phyloP scores from a whole-genome alignment of 1,140 invertebrate species.

The Drosophila seguyi region DNA sequence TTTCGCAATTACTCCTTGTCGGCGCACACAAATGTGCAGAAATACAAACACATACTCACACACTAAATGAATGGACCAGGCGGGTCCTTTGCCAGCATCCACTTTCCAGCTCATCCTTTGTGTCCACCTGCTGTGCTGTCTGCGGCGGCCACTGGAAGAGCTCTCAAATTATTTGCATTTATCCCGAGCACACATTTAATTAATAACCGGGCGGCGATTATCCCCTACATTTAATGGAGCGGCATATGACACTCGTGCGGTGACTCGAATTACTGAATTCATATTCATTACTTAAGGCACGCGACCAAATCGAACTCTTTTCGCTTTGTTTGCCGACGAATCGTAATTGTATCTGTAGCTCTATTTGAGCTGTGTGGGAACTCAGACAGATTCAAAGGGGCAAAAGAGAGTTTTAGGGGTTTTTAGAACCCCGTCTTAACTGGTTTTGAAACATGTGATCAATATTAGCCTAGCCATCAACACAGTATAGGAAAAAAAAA shows the following conservation, averaged over 20 bases:
- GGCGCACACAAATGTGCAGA: slow-evolving; percentile 8
- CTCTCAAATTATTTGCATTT: slow-evolving; percentile 47
- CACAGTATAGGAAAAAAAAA: not conserved
- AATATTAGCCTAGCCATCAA: not conserved
- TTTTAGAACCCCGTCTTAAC: not conserved
- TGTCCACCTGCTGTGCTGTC: slow-evolving; percentile 33
- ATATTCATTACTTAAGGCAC: slow-evolving; percentile 22
- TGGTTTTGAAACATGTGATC: slow-evolving; percentile 1
- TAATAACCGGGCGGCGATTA: slow-evolving; percentile 43
- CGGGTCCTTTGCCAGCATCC: slow-evolving; percentile 22
- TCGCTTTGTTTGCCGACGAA: slow-evolving; percentile 10
- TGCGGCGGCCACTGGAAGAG: slow-evolving; percentile 15
- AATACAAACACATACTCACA: not conserved
- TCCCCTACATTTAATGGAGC: slow-evolving; percentile 12
- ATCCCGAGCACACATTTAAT: slow-evolving; percentile 47
- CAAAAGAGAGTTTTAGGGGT: not conserved
- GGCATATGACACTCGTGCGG: slow-evolving; percentile 37
- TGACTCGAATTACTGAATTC: slow-evolving; percentile 23
- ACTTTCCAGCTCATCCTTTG: slow-evolving; percentile 28
- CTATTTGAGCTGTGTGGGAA: slow-evolving; percentile 22
- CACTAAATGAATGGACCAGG: slow-evolving; percentile 14
- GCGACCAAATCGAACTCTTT: slow-evolving; percentile 27
- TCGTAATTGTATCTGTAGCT: slow-evolving; percentile 4
- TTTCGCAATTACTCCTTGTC: slow-evolving; percentile 45
- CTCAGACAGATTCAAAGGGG: not conserved